Percentiles rank a stretch among this genome's conserved stretches.
These are phyloP conservation scores for Labrus mixtus DNA, from an alignment of 2,113 vertebrate genomes.

Conservation along the genomic window DNA sequence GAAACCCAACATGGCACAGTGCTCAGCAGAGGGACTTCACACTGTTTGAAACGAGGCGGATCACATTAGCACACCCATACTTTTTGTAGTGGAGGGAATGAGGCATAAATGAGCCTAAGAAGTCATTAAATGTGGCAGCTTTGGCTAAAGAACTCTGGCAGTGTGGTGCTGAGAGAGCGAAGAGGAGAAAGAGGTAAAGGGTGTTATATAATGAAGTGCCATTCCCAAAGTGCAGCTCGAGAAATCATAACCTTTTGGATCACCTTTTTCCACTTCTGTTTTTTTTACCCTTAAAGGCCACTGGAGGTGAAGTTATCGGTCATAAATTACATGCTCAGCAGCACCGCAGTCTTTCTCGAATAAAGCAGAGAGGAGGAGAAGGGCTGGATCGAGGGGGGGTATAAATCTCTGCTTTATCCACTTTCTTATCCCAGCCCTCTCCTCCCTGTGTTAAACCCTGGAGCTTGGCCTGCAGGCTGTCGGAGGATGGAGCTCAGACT, in stretches of 20 bases:
- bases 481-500: conserved; percentile 42
- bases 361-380: conserved; percentile 19
- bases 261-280: not conserved
- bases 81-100: conserved; percentile 24
- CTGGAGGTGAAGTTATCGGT: conserved; percentile 20
- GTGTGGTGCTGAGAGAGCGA: conserved; percentile 5
- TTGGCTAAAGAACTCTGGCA: not conserved
- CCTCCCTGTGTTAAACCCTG: conserved; percentile 48
- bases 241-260: conserved; percentile 27
- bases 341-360: conserved; percentile 7
- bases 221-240: conserved; percentile 19
- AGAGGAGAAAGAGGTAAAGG: not conserved
- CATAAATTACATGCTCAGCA: conserved; percentile 32
- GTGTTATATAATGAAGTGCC: conserved; percentile 25
- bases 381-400: conserved; percentile 19
- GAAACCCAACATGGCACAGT: conserved; percentile 39
- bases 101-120: conserved; percentile 33
- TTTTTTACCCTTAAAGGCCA: not conserved
- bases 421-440: conserved; percentile 44
- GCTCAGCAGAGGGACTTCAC: conserved; percentile 37
- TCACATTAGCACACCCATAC: conserved; percentile 24
- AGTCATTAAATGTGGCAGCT: conserved; percentile 37
- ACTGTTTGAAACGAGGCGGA: conserved; percentile 41
- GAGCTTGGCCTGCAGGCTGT: conserved; percentile 41
- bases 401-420: conserved; percentile 47